Conservation (phyloP, 2,113 vertebrate genomes). For the Sinocyclocheilus grahami region DNA sequence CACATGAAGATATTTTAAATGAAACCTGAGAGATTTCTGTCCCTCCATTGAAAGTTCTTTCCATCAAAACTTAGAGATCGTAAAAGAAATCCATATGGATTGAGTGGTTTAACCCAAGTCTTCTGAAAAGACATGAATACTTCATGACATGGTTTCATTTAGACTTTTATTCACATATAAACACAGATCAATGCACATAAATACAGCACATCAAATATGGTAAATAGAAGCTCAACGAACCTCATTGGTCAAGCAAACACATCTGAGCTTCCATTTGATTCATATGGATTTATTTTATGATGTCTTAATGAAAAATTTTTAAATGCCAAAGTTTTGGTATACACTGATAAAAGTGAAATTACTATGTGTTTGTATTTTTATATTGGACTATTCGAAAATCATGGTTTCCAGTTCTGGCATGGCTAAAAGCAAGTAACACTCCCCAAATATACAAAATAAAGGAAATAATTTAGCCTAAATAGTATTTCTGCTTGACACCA, state of each 20-base stretch:
- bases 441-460: background rate
- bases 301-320: background rate
- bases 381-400: background rate
- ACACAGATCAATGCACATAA: background rate
- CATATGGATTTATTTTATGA: background rate
- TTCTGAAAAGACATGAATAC: background rate
- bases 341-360: no score
- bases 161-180: background rate
- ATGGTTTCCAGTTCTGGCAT: background rate
- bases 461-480: background rate
- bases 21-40: background rate
- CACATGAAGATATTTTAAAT: background rate
- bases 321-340: background rate
- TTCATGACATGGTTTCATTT: background rate
- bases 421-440: background rate
- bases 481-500: background rate
- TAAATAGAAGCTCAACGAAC: background rate
- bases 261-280: no score
- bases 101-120: background rate
- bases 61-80: no score
- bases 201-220: background rate
- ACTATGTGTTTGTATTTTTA: background rate
- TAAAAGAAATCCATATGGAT: no score
- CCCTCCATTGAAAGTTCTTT: background rate
- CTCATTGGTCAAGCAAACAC: no score